Evolutionary conservation across 2,113 vertebrate genomes (phyloP).

Genomic region (Petroica traversi): DNA sequence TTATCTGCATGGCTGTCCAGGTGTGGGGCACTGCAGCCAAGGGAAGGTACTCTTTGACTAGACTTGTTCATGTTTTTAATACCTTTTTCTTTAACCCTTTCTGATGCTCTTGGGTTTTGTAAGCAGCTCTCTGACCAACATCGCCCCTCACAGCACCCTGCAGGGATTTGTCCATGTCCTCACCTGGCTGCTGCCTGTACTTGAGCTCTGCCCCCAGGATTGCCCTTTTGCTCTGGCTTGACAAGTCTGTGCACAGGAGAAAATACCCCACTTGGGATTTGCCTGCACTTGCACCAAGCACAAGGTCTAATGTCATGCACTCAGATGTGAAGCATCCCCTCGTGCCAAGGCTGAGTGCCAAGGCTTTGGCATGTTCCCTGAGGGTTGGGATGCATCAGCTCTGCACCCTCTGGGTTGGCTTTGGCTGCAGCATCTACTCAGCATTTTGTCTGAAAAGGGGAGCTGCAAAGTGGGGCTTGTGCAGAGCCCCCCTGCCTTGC

Average conservation of each 20-base stretch:
- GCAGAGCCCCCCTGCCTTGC: neutral
- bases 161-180: neutral
- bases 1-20: rapidly evolving
- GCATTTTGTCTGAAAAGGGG: neutral
- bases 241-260: neutral
- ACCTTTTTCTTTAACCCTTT: neutral
- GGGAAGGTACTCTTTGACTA: neutral
- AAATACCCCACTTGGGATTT: neutral
- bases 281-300: neutral
- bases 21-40: neutral
- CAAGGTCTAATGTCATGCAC: neutral
- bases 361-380: neutral
- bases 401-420: rapidly evolving
- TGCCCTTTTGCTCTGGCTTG: neutral
- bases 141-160: neutral
- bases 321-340: neutral
- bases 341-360: neutral
- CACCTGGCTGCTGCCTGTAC: neutral
- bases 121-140: neutral
- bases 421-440: neutral
- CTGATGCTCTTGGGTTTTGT: neutral
- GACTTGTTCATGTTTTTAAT: neutral
- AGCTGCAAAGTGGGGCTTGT: rapidly evolving
- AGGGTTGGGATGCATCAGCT: neutral
- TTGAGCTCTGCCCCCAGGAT: neutral